Percentiles rank a stretch among this genome's conserved stretches.
Conservation (phyloP, 2,113 vertebrate genomes). For the Myxocyprinus asiaticus region DNA sequence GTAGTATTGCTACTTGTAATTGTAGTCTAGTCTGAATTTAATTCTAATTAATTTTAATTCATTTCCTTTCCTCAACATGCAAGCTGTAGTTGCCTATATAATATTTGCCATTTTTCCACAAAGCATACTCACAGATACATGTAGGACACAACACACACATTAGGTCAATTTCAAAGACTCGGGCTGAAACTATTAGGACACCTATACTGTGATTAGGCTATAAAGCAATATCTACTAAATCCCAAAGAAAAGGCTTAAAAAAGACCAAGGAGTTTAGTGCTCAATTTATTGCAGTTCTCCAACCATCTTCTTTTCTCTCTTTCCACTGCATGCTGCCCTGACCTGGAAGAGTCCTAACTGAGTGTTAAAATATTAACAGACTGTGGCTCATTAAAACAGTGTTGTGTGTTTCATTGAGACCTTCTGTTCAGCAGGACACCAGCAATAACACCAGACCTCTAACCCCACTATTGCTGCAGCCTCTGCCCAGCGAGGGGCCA, state of each 20-base stretch:
- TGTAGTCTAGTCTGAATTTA: too few relatives aligned
- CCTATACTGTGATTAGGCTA: too few relatives aligned
- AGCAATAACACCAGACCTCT: conserved; percentile 26
- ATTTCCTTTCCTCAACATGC: too few relatives aligned
- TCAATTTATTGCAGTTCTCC: conserved; percentile 26
- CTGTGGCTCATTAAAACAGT: conserved; percentile 49
- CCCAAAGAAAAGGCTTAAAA: too few relatives aligned
- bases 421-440: conserved; percentile 41
- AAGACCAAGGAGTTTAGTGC: neutral
- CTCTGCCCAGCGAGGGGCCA: conserved; percentile 19
- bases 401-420: conserved; percentile 44
- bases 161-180: too few relatives aligned
- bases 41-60: too few relatives aligned
- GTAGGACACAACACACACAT: neutral
- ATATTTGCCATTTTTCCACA: too few relatives aligned
- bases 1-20: too few relatives aligned
- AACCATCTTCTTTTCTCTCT: neutral
- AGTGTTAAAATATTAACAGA: conserved; percentile 56
- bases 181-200: too few relatives aligned
- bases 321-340: conserved; percentile 35
- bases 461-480: conserved; percentile 17
- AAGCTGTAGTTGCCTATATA: too few relatives aligned
- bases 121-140: too few relatives aligned
- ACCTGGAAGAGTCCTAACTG: conserved; percentile 20
- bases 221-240: too few relatives aligned